These are phyloP conservation scores for Barbus barbus DNA, from an alignment of 2,113 vertebrate species.

Conservation along the genomic window DNA sequence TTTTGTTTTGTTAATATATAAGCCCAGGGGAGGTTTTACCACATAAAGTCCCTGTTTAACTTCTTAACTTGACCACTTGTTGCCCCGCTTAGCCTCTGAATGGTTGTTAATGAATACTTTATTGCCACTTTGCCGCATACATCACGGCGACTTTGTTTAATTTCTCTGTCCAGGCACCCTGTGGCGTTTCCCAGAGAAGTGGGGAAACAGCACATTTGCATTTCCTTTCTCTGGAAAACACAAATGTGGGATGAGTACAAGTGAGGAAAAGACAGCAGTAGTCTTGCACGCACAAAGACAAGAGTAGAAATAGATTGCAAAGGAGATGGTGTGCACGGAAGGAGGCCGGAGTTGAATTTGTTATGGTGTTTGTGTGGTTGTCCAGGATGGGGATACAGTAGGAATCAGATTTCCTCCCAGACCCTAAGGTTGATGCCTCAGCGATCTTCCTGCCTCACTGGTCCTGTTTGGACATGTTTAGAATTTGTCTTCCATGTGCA, in stretches of 20 bases:
- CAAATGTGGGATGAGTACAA: conserved; percentile 67
- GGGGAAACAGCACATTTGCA: conserved; percentile 68
- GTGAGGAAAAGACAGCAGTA: conserved; percentile 40
- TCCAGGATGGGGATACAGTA: conserved; percentile 57
- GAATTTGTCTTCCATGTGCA: conserved; percentile 42
- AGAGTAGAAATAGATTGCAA: conserved; percentile 14
- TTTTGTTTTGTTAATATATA: conserved; percentile 69
- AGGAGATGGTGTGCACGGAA: conserved; percentile 21
- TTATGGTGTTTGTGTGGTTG: conserved; percentile 30
- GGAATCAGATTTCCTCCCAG: conserved; percentile 59
- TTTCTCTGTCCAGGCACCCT: conserved; percentile 63
- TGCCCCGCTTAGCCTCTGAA: conserved; percentile 65
- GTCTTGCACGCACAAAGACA: conserved; percentile 51
- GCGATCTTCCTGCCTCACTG: conserved; percentile 21
- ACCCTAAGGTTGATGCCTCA: conserved; percentile 1
- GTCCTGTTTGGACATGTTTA: conserved; percentile 55
- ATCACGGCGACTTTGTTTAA: conserved; percentile 68
- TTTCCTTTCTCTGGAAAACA: conserved; percentile 72
- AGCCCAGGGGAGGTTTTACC: conserved; percentile 51
- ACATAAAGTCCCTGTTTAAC: conserved; percentile 67
- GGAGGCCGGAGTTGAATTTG: conserved; percentile 56
- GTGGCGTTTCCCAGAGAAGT: conserved; percentile 77
- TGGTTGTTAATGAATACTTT: conserved; percentile 78
- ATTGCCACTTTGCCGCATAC: conserved; percentile 70
- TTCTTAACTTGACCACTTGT: conserved; percentile 69